phyloP scores from a whole-genome alignment of 2,888 invertebrate genomes.

The Drosophila peninsularis region DNA sequence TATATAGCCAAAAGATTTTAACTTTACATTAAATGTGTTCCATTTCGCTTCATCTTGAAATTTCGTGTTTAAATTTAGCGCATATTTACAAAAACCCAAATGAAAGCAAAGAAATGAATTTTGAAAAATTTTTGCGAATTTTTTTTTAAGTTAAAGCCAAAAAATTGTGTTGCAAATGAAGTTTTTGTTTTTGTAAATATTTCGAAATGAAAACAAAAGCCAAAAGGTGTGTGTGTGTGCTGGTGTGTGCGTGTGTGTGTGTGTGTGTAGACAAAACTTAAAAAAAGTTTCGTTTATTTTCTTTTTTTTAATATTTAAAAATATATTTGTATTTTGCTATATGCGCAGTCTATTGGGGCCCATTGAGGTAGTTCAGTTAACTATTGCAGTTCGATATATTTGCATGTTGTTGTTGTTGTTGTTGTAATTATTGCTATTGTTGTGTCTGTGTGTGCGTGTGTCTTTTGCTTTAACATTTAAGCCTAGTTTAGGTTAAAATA shows the following conservation, averaged over 20 bases:
- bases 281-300: constrained; percentile 18
- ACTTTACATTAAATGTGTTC: constrained; percentile 63
- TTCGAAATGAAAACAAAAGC: constrained; percentile 44
- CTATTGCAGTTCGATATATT: constrained; percentile 84
- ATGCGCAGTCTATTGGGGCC: constrained; percentile 77
- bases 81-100: constrained; percentile 84
- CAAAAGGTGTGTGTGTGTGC: constrained; percentile 43
- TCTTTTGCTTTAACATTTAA: constrained; percentile 36
- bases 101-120: constrained; percentile 64
- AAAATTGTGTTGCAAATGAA: constrained; percentile 23
- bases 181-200: constrained; percentile 55
- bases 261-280: constrained; percentile 59
- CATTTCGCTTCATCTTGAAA: constrained; percentile 26
- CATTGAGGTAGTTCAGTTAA: constrained; percentile 84
- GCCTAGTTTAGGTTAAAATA: constrained; percentile 35
- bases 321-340: constrained; percentile 23
- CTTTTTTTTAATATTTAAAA: constrained; percentile 19
- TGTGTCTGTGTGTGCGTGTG: constrained; percentile 30
- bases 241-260: constrained; percentile 26
- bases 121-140: constrained; percentile 20
- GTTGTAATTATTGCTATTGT: constrained; percentile 46
- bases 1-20: constrained; percentile 68
- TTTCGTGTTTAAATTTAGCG: constrained; percentile 74
- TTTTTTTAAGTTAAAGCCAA: constrained; percentile 24
- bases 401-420: constrained; percentile 32